A percentile compares a stretch with the other conserved stretches of the same genome.
Conservation (phyloP, 1,140 invertebrate species). For the Drosophila tsacasi region DNA sequence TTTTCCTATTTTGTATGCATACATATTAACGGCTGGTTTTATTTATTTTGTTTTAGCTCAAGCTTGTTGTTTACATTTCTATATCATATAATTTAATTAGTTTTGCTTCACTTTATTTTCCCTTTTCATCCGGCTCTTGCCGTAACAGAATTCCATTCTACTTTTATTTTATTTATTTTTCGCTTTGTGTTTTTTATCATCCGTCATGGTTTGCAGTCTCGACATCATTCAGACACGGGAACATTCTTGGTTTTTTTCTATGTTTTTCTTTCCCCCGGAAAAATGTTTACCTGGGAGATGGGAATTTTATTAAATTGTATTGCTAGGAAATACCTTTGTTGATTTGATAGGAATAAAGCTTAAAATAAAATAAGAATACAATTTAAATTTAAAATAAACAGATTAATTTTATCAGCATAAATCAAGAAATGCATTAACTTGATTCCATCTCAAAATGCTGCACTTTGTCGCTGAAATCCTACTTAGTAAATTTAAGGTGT, state of each 20-base stretch:
- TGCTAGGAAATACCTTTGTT: background rate
- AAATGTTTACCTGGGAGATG: background rate
- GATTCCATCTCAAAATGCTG: too few species aligned
- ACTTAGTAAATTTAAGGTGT: too few species aligned
- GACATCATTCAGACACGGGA: slow-evolving; percentile 4
- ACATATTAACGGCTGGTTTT: slow-evolving; percentile 61
- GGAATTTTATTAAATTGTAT: background rate
- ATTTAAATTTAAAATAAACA: too few species aligned
- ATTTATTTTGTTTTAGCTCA: slow-evolving; percentile 51
- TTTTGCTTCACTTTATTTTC: slow-evolving; percentile 68
- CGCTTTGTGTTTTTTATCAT: slow-evolving; percentile 1
- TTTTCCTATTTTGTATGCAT: slow-evolving; percentile 53
- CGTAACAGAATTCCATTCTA: slow-evolving; percentile 1
- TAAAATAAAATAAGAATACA: background rate
- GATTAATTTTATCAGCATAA: too few species aligned
- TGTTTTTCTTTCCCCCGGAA: background rate
- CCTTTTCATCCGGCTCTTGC: slow-evolving; percentile 19
- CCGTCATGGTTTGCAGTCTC: slow-evolving; percentile 24
- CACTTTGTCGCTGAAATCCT: too few species aligned
- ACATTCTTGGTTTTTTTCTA: slow-evolving; percentile 47
- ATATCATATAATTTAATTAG: slow-evolving; percentile 80
- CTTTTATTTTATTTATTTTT: background rate
- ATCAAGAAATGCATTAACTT: too few species aligned
- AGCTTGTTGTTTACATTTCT: slow-evolving; percentile 64
- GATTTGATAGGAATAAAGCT: background rate